These are phyloP conservation scores for Eristalis intricaria DNA, from an alignment of 2,888 invertebrate species.

Conservation along the genomic window DNA sequence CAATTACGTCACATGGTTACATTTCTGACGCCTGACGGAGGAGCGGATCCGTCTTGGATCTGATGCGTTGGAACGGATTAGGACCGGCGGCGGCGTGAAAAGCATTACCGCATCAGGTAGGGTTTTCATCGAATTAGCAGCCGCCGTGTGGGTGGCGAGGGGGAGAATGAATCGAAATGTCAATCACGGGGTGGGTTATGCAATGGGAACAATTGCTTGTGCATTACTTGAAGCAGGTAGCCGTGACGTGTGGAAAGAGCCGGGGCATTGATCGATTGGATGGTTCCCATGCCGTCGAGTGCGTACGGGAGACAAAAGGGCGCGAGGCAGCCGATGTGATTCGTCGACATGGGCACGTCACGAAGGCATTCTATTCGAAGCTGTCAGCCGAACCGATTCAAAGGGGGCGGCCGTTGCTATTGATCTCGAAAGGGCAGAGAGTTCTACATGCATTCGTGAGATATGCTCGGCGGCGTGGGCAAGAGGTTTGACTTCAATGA, in stretches of 20 bases:
- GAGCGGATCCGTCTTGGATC: background rate
- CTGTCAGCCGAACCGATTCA: background rate
- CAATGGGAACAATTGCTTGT: constrained; percentile 11
- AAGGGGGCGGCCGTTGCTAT: background rate
- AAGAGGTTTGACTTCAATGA: no score
- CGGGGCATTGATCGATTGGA: background rate
- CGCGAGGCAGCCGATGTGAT: background rate
- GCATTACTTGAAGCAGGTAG: constrained; percentile 11
- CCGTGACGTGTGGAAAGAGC: background rate
- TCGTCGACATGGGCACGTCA: background rate
- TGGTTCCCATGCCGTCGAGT: background rate
- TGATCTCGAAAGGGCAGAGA: background rate
- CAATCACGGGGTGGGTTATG: constrained; percentile 8
- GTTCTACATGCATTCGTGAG: background rate
- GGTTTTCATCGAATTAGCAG: background rate
- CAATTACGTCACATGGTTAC: constrained; percentile 18
- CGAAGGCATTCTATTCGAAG: background rate
- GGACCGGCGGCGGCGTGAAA: background rate
- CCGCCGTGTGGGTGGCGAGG: constrained; percentile 1
- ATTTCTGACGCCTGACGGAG: background rate
- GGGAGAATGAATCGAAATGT: background rate
- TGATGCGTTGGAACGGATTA: background rate
- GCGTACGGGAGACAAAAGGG: background rate
- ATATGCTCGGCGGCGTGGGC: no score
- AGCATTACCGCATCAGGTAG: background rate